Evolutionary conservation across 2,888 invertebrate genomes (phyloP), one percentile per base, ranked within the genome.

Genomic region (Gymnocheta viridis): DNA sequence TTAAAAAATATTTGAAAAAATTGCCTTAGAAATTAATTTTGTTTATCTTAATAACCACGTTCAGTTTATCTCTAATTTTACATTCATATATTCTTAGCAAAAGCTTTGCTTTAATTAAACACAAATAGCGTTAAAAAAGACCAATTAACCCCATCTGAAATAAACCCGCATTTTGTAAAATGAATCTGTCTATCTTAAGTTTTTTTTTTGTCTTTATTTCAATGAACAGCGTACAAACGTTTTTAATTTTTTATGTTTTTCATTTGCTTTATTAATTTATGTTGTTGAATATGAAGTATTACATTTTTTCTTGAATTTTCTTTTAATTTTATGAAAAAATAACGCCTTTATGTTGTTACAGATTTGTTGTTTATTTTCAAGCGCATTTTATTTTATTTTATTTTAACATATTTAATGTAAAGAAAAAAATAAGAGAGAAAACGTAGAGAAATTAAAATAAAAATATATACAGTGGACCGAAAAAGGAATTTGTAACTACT

Each of bases 341-440:
- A 78, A 82, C 78, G 73, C 78, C 82, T 79, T 82, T 74, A 74
- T 82, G 78, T 82, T 82, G 78, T 79, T 69, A 64, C 73, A 74
- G 78, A 82, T 82, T 82, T 78, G 51, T 72, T 67, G 54, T 64
- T 32, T 79, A 64, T 79, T 70, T 78, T 54, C 49, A 29, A 54
- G 32, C 1, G 41, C 27, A 44, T 77, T 17, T 19, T 47, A 7
- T 47, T 19, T 47, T 47, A 7, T 9, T 72, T 72, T 70, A 27
- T 54, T 51, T 51, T 44, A 66, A 35, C 9, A 17, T 41, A 72
- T n/a, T n/a, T n/a, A n/a, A n/a, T n/a, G n/a, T n/a, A 58, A 58
- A 10, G 3, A 17, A 5, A 73, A 47, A 7, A 7, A 6, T 51
- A 54, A 5, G n/a, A 19, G 10, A n/a, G n/a, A n/a, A 17, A 58